These are phyloP conservation scores for Catagonus wagneri DNA, from an alignment of 2,113 vertebrate species.

Conservation along the genomic window DNA sequence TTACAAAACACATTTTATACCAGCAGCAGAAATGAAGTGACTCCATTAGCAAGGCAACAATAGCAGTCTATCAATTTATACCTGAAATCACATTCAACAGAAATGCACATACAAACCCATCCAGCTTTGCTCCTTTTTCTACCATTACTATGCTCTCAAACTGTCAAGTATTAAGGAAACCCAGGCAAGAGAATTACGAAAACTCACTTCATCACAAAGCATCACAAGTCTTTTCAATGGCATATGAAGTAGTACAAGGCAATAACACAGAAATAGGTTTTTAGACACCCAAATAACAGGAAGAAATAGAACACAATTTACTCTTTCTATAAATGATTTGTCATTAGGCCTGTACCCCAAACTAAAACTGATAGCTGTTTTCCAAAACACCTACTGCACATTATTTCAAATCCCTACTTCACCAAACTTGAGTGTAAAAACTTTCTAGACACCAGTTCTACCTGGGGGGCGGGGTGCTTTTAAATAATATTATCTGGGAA, in stretches of 20 bases:
- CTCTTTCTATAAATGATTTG: neutral
- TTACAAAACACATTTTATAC: neutral
- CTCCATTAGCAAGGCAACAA: neutral
- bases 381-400: neutral
- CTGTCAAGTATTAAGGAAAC: constrained; percentile 27
- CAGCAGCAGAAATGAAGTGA: neutral
- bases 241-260: neutral
- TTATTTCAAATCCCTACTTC: constrained; percentile 28
- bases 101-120: neutral
- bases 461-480: neutral
- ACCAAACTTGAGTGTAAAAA: constrained; percentile 39
- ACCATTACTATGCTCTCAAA: neutral
- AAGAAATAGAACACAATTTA: neutral
- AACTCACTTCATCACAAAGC: constrained; percentile 2
- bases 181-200: constrained; percentile 18
- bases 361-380: neutral
- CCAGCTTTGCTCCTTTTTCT: neutral
- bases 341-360: neutral
- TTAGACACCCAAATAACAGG: neutral
- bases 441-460: neutral
- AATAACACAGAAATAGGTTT: neutral
- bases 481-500: neutral
- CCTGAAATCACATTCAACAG: neutral
- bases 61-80: neutral
- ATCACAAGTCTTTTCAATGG: constrained; percentile 30